Conservation (phyloP, 1,140 invertebrate genomes). For the Lethocerus indicus region DNA sequence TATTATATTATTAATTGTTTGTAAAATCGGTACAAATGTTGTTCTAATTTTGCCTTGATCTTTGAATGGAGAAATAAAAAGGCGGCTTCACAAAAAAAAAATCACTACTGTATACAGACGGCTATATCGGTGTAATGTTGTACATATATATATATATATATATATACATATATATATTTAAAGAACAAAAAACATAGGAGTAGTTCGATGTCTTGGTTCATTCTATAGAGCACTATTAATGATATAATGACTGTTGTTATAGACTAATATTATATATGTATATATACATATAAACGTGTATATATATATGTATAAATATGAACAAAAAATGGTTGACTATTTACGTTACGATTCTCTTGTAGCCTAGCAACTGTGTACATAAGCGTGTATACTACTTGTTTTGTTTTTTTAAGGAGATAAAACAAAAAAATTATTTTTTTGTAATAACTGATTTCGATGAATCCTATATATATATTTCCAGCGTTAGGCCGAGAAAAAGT, state of each 20-base stretch:
- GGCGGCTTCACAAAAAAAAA: conserved; percentile 11
- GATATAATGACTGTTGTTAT: conserved; percentile 12
- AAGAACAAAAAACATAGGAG: too few species aligned
- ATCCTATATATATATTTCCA: background rate
- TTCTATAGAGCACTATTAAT: conserved; percentile 6
- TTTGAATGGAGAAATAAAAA: too few species aligned
- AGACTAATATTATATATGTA: conserved; percentile 9
- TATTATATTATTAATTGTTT: too few species aligned
- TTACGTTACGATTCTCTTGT: conserved; percentile 8
- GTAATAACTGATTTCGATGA: background rate
- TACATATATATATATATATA: too few species aligned
- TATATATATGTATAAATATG: conserved; percentile 8
- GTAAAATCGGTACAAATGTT: too few species aligned
- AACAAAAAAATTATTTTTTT: conserved; percentile 3
- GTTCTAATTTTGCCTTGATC: background rate
- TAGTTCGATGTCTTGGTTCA: conserved; percentile 4
- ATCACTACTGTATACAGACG: conserved; percentile 10
- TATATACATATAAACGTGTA: conserved; percentile 6
- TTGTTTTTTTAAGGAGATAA: conserved; percentile 1
- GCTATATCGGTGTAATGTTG: conserved; percentile 8
- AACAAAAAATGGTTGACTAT: conserved; percentile 8
- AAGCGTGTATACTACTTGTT: conserved; percentile 10
- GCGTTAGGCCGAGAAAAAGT: conserved; percentile 9
- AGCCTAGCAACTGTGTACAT: conserved; percentile 14
- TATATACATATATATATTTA: too few species aligned